Base-by-base conservation (phyloP, 2,113 vertebrate species). In the Xenotilapia longispinis region DNA sequence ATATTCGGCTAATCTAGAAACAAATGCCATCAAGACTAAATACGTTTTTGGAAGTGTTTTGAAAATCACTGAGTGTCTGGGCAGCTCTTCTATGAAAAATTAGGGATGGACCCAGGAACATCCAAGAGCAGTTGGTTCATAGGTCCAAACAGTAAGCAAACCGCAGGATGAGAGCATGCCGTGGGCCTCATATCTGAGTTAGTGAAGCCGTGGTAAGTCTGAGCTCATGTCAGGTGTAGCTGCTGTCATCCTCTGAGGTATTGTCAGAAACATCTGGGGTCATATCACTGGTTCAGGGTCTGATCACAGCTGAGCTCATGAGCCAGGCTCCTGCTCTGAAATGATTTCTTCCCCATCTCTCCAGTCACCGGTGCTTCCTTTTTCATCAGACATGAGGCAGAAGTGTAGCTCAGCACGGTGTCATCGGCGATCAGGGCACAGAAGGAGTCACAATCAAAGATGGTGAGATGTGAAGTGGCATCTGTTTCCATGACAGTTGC, bases 401-500 rank as follows among this genome's bases (percentile, higher is more conserved):
- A 78, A 78, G 45, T 33, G 8, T 31, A 49, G 45, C 73, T 78
- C 45, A 51, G 45, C 73, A 51, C 10, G 3, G 26, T 26, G 10
- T 78, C 73, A 9, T 13, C 10, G 3, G 26, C 26, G 45, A 33
- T n/a, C 45, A 33, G 45, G 17, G 45, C 73, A 19, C 73, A 51
- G 73, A 31, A 51, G 45, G 26, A 49, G 73, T 78, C 26, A 51
- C 45, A 78, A 78, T 51, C 73, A 78, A 33, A 78, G 45, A 51
- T 33, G 26, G 45, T 33, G 70, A 78, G 70, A 78, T 31, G 81
- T 82, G 86, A 86, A 85, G 85, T 65, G 70, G 49, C 57, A 79
- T 83, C 91, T 87, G 89, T 93, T 91, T 90, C 89, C 89, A 89
- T 91, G 86, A 86, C 91, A 86, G 87, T 89, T 81, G 87, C 84